Base-by-base conservation (phyloP, 1,140 invertebrate genomes). In the Drosophila nikananu region DNA sequence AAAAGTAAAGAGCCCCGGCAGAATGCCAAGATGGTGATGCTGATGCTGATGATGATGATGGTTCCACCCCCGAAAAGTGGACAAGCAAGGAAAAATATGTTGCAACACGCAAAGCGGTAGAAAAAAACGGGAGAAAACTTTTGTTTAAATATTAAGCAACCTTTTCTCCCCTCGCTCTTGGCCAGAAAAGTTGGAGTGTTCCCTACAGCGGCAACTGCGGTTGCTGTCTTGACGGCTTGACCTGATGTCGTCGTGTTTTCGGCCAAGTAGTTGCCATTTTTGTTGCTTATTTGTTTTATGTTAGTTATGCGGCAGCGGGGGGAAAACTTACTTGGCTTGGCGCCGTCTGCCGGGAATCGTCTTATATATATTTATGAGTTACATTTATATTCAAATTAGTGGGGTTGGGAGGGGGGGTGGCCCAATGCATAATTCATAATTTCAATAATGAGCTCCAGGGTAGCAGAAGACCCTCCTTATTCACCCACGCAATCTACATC, bases 111-210 rank as follows among this genome's bases (percentile, higher is more conserved):
- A 71, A 49, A 74, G 54, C 46, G 54, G 27, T 19, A 35, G 25
- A 62, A 49, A 37, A 58, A 13, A 21, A 46, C 3, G 12, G 5
- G 23, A 25, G 10, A 32, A 52, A 78, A 79, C 66, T 68, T 77
- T 86, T 87, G 83, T 83, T 86, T 87, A 86, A 72, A 82, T 87
- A 83, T 83, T 77, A 86, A 86, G 65, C 64, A 71, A 25, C 57
- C 27, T 57, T 25, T 55, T 44, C n/a, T 44, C n/a, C n/a, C n/a
- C 19, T 21, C 9, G 5, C 32, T 63, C 27, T 66, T 59, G 39
- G 44, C 60, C 75, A 83, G 79, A 81, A 84, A 84, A 86, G 68
- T 81, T 86, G 30, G 48, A 77, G 68, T 62, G 74, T 58, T 72
- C 27, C 27, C 57, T 27, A 49, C 19, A 49, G 63, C 39, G 62